Percentiles rank a stretch among this genome's conserved stretches.
Evolutionary conservation across 1,140 invertebrate genomes (phyloP).

Genomic region (Portunus trituberculatus): DNA sequence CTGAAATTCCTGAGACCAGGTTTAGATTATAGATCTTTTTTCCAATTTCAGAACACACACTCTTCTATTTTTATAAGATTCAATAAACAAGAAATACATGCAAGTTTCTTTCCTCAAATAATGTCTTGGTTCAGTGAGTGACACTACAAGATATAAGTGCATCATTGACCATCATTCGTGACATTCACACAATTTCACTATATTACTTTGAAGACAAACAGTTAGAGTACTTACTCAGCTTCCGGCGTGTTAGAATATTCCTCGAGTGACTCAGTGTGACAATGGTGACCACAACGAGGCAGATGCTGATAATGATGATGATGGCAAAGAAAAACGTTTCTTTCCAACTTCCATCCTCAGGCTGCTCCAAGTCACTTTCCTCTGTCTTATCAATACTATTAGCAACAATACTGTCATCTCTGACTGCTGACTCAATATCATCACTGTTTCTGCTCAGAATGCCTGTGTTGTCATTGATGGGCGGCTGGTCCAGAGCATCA

Average conservation of each 20-base stretch:
- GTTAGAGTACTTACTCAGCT: slow-evolving; percentile 60
- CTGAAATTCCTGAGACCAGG: too few species aligned
- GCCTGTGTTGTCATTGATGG: background rate
- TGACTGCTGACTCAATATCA: slow-evolving; percentile 27
- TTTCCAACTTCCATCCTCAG: slow-evolving; percentile 54
- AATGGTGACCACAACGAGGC: slow-evolving; percentile 56
- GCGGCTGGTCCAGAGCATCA: background rate
- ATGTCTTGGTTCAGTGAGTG: too few species aligned
- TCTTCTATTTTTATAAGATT: too few species aligned
- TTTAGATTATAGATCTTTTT: too few species aligned
- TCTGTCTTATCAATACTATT: slow-evolving; percentile 61
- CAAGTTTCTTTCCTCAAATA: too few species aligned
- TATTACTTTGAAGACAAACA: background rate
- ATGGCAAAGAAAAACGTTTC: slow-evolving; percentile 49
- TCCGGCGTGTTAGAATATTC: slow-evolving; percentile 48
- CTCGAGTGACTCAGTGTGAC: slow-evolving; percentile 63
- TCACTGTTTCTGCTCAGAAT: background rate
- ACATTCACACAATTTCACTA: too few species aligned
- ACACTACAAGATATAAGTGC: too few species aligned
- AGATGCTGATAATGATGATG: slow-evolving; percentile 57
- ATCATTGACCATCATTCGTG: too few species aligned
- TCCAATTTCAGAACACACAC: too few species aligned
- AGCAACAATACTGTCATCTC: slow-evolving; percentile 58
- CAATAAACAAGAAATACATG: too few species aligned
- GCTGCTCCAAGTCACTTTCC: slow-evolving; percentile 40